Conservation (phyloP, 2,113 vertebrate genomes). For the Stomatorhinus ivindoensis region DNA sequence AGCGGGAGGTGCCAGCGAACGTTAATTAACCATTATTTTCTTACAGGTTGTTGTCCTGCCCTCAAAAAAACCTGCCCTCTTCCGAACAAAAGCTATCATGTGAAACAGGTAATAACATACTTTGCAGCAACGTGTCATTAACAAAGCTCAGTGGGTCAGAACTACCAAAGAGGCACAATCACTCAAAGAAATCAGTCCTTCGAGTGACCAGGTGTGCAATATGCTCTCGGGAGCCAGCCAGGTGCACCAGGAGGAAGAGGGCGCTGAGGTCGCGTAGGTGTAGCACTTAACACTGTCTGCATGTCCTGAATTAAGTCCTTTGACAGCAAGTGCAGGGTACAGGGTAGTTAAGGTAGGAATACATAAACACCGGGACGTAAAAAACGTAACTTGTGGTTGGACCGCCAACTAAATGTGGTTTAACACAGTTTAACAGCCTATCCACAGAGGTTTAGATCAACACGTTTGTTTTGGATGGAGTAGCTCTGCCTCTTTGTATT, state of each 20-base stretch:
- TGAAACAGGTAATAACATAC: background rate
- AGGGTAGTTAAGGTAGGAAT: background rate
- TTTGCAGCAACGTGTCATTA: background rate
- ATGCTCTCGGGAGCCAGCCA: background rate
- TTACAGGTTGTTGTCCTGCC: constrained; percentile 1
- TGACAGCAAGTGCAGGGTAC: background rate
- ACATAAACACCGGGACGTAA: background rate
- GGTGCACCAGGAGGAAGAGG: background rate
- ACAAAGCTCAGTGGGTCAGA: background rate
- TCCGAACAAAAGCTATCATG: background rate
- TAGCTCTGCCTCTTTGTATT: background rate
- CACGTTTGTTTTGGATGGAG: background rate
- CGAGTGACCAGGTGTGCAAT: background rate
- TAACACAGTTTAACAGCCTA: background rate
- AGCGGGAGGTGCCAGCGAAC: background rate
- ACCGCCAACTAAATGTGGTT: background rate
- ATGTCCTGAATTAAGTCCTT: background rate
- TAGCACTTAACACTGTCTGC: background rate
- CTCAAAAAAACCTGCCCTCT: background rate
- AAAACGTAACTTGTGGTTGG: background rate
- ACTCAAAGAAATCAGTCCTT: background rate
- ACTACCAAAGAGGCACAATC: background rate
- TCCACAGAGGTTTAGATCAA: background rate
- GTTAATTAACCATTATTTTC: background rate
- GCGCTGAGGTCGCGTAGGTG: background rate